Evolutionary conservation across 2,113 vertebrate species (phyloP), one percentile per base, ranked within the genome.

Genomic region (Hassar affinis): DNA sequence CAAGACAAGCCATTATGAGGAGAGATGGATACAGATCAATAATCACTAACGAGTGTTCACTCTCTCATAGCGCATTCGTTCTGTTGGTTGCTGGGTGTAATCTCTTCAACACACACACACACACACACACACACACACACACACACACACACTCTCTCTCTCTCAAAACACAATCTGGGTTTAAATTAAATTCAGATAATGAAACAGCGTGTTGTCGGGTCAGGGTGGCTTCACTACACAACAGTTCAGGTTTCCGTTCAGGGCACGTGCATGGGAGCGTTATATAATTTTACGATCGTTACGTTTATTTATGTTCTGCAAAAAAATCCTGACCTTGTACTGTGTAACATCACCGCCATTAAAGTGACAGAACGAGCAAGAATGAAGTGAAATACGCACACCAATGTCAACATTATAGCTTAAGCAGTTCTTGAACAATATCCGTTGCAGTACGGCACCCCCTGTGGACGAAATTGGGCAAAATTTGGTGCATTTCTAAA

Each of bases 101-200:
- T 62, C n/a, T 27, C 5, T 35, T 52, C 25, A 77, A 54, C 18
- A 56, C 30, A 22, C 74, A 77, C 22, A 38, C 52, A 78, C 75
- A 78, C 75, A 78, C 75, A 56, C 22, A 56, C 75, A 76, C 47
- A 75, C 22, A 75, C 71, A 74, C 71, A 72, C 68, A 72, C 69
- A 49, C 69, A 72, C 69, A 72, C 42, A 72, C 4, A 30, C 25
- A 30, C 45, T 8, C 18, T 5, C 17, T 52, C 51, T 15, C 12
- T 52, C 51, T 52, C 51, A 52, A 17, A 15, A 52, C 51, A 52
- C 7, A 6, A 56, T 1, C 54, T 7, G 54, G 20, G 20, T 56
- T 56, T 56, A 52, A 52, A 52, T 52, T 52, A 52, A 52, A 52
- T 56, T 5, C 20, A 56, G 4, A 6, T 2, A 22, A 57, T 25